Evolutionary conservation across 2,888 invertebrate genomes (phyloP).

Genomic region (Charanyca ferruginea): DNA sequence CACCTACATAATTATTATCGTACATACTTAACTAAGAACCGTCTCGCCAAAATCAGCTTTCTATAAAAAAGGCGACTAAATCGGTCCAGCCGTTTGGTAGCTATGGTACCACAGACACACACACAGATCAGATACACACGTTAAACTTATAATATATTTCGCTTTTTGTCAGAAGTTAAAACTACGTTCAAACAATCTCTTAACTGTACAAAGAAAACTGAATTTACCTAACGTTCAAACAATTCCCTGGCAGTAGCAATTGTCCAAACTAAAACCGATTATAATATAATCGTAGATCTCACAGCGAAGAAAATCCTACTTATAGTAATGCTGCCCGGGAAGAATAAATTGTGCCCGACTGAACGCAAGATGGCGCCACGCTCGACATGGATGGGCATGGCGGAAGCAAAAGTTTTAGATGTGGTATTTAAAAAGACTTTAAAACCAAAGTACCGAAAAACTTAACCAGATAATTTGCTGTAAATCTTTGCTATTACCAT

Average conservation of each 20-base stretch:
- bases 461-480: too few species aligned
- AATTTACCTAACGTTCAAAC: constrained; percentile 28
- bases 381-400: constrained; percentile 20
- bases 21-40: too few species aligned
- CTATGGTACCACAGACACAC: too few species aligned
- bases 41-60: too few species aligned
- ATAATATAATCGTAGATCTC: constrained; percentile 54
- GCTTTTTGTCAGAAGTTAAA: too few species aligned
- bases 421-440: constrained; percentile 14
- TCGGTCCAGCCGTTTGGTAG: too few species aligned
- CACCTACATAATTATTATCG: too few species aligned
- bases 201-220: neutral
- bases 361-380: constrained; percentile 62
- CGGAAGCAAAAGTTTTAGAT: constrained; percentile 14
- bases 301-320: constrained; percentile 52
- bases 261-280: constrained; percentile 54
- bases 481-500: too few species aligned
- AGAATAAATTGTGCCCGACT: constrained; percentile 63
- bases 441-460: too few species aligned
- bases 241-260: constrained; percentile 22
- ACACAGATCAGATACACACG: too few species aligned
- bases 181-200: neutral
- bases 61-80: too few species aligned
- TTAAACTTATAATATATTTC: too few species aligned
- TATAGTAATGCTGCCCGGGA: constrained; percentile 35